Evolutionary conservation across 2,113 vertebrate species (phyloP).

Genomic region (Cynoglossus semilaevis): DNA sequence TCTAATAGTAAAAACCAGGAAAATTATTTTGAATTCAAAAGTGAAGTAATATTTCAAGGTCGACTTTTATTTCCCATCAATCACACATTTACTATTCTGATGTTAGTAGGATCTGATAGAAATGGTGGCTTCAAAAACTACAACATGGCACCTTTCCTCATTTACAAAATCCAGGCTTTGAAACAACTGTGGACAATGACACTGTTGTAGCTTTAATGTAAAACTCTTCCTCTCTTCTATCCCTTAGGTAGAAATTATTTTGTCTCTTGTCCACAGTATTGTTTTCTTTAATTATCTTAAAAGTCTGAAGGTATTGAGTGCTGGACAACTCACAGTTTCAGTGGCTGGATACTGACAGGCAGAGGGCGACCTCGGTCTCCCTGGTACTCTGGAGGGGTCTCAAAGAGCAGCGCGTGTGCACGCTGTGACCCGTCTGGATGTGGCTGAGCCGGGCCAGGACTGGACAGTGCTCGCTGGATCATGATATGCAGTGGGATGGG

Average conservation of each 20-base stretch:
- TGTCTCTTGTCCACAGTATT: not conserved
- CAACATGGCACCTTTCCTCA: too few species aligned
- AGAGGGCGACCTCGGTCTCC: conserved; percentile 81
- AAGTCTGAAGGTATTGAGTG: not conserved
- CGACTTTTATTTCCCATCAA: too few species aligned
- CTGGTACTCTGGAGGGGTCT: conserved; percentile 82
- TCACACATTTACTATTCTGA: too few species aligned
- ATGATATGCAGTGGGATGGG: conserved; percentile 90
- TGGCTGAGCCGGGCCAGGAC: conserved; percentile 83
- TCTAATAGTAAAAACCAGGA: conserved; percentile 72
- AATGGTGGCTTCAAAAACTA: too few species aligned
- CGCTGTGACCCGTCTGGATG: conserved; percentile 86
- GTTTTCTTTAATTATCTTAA: too few species aligned
- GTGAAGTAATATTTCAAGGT: too few species aligned
- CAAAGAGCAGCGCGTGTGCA: conserved; percentile 90
- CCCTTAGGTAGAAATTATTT: not conserved
- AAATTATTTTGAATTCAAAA: not conserved
- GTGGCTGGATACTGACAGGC: conserved; percentile 92
- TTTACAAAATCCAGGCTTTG: too few species aligned
- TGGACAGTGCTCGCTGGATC: conserved; percentile 92
- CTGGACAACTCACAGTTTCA: conserved; percentile 90
- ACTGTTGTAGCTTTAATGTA: too few species aligned
- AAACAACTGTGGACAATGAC: too few species aligned
- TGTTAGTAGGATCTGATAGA: too few species aligned
- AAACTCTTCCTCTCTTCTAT: not conserved